Percentiles rank a stretch among this genome's conserved stretches.
Evolutionary conservation across 1,140 invertebrate genomes (phyloP).

Genomic region (Saccostrea echinata): DNA sequence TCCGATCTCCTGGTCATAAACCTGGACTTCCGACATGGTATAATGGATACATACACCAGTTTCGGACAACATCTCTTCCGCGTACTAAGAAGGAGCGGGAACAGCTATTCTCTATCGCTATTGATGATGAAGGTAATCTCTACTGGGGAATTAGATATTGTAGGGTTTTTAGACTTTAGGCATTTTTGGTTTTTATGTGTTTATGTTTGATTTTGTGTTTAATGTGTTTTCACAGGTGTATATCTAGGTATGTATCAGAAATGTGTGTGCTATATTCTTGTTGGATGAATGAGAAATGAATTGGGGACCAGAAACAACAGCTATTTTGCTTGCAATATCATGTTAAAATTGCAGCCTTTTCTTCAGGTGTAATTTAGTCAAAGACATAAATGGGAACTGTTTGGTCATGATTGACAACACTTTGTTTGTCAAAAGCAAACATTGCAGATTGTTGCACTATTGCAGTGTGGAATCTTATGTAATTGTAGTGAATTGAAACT

Average conservation of each 20-base stretch:
- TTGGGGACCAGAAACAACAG: no score
- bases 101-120: conserved; percentile 9
- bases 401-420: no score
- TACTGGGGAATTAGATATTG: background rate
- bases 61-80: conserved; percentile 42
- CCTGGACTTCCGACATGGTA: conserved; percentile 41
- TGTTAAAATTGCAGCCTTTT: no score
- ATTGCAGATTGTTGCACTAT: no score
- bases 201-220: background rate
- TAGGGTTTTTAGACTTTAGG: background rate
- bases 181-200: background rate
- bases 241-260: background rate
- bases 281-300: no score
- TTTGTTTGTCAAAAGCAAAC: no score
- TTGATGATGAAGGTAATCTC: conserved; percentile 31
- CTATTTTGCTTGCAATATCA: no score
- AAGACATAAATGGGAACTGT: no score
- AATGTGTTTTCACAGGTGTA: background rate
- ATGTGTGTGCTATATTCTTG: no score
- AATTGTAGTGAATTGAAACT: no score
- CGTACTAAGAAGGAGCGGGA: conserved; percentile 46
- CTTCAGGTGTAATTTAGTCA: no score
- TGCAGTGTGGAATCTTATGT: no score
- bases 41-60: conserved; percentile 50
- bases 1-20: conserved; percentile 18